phyloP scores from a whole-genome alignment of 2,797 vertebrate genomes.

The Pantherophis vulpinus region DNA sequence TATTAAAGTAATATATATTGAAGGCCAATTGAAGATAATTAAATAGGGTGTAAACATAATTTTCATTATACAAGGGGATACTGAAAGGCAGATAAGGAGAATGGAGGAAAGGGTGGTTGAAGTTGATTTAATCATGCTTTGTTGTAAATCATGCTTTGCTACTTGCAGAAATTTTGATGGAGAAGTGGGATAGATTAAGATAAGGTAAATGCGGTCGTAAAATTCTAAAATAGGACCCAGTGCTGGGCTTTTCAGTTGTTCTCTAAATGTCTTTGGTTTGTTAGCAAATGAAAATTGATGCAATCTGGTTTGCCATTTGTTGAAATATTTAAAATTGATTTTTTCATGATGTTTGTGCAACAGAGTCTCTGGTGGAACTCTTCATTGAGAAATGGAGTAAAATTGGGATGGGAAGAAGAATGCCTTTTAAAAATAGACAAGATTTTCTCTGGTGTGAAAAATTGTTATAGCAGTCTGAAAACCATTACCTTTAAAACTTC shows the following conservation, averaged over 20 bases:
- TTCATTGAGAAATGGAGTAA: not conserved
- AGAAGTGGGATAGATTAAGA: constrained; percentile 16
- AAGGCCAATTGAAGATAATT: not conserved
- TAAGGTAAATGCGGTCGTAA: constrained; percentile 13
- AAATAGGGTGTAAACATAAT: not conserved
- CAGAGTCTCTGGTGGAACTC: not conserved
- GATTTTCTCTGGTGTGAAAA: not conserved
- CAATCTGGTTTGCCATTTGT: constrained; percentile 15
- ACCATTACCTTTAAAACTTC: not conserved
- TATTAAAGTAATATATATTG: not conserved
- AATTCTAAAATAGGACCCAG: not conserved
- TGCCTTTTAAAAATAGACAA: not conserved
- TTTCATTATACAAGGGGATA: not conserved
- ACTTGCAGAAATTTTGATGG: not conserved
- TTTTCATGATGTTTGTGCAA: not conserved
- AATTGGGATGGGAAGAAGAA: not conserved
- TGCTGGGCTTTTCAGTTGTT: not conserved
- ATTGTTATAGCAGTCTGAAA: not conserved
- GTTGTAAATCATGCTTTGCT: not conserved
- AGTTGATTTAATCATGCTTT: not conserved
- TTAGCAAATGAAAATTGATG: constrained; percentile 1
- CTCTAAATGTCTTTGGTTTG: not conserved
- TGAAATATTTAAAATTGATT: constrained; percentile 35
- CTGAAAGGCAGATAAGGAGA: not conserved
- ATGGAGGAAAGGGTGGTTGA: not conserved